Evolutionary conservation across 2,888 invertebrate species (phyloP), one percentile per base, ranked within the genome.

Genomic region (Cephus pulcher): DNA sequence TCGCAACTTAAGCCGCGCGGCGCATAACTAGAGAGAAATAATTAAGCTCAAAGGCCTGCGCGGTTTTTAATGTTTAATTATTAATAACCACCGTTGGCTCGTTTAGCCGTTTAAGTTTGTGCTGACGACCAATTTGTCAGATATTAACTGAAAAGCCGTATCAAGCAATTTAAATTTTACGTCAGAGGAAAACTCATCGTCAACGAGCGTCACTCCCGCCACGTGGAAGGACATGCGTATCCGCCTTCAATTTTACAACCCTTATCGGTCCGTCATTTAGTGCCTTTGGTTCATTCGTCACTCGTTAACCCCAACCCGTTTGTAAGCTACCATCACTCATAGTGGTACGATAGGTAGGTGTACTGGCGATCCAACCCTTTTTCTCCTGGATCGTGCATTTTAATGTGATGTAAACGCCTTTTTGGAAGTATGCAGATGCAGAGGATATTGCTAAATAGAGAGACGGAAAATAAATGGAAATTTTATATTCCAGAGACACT

Each of bases 41-140:
- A 83, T 83, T 82, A 83, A 82, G 83, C 81, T 80, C 80, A 82
- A 83, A 83, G 81, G 80, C 80, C 79, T 75, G 77, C 83, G 78
- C 79, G 80, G 79, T 81, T 82, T 82, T 80, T 80, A 82, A 83
- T 81, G 79, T 81, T 83, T 80, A 81, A 82, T 83, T 82, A 83
- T 83, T 82, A 83, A 83, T 81, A 82, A 83, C 80, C 78, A 78
- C 79, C 80, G 81, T 76, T 81, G 77, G 81, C 79, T 78, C 79
- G 83, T 81, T 83, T 82, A 81, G 80, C 75, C 79, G 82, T 80
- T 83, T 82, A 81, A 80, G 79, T 79, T 79, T 76, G 76, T 79
- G 78, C 83, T 81, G 83, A 83, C 82, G 83, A 82, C 82, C 82
- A 82, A 83, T 83, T 83, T 83, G 78, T 80, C 80, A 82, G 81